These are phyloP conservation scores for Nesoenas mayeri DNA, from an alignment of 2,113 vertebrate genomes.

Conservation along the genomic window DNA sequence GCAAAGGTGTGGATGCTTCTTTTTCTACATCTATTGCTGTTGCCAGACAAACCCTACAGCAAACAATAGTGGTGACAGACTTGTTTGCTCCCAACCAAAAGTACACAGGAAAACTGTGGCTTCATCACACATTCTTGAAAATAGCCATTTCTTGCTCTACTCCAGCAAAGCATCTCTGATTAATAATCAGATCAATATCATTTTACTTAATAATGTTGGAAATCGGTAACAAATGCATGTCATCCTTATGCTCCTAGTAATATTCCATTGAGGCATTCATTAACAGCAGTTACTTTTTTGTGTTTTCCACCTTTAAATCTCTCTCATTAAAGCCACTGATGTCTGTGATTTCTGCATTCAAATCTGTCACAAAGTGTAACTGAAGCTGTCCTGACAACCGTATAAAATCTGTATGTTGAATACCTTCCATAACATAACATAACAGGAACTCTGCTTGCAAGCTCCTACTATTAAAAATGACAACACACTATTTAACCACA, in stretches of 20 bases:
- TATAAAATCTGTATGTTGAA: neutral
- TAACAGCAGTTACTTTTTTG: neutral
- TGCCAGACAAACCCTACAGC: neutral
- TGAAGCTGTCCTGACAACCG: neutral
- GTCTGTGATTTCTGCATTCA: neutral
- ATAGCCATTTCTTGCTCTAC: neutral
- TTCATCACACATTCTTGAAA: neutral
- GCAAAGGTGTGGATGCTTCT: neutral
- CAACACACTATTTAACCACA: neutral
- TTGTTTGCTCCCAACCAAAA: neutral
- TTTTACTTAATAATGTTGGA: neutral
- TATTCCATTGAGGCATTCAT: neutral
- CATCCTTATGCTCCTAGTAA: neutral
- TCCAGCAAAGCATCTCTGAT: neutral
- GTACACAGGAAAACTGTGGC: neutral
- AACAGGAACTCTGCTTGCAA: neutral
- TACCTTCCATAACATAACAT: rapidly evolving
- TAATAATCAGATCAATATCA: neutral
- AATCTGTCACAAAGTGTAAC: neutral
- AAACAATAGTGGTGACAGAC: neutral
- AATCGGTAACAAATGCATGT: neutral
- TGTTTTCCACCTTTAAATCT: neutral
- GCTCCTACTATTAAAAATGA: neutral
- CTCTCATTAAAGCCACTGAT: neutral
- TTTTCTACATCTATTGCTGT: neutral